Conservation (phyloP, 2,888 invertebrate genomes). For the Pocota personata region DNA sequence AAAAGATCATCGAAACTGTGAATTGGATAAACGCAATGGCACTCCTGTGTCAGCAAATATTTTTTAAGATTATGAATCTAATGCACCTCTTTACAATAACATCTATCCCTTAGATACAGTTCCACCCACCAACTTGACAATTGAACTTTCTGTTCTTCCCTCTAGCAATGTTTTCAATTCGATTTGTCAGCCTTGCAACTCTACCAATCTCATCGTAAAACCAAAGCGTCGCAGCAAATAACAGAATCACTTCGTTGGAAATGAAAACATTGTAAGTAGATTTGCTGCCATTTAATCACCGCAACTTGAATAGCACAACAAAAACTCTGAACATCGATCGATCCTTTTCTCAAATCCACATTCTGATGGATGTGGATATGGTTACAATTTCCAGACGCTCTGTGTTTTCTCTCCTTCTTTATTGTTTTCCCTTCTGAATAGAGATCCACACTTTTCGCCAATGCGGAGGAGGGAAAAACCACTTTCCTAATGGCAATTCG, state of each 20-base stretch:
- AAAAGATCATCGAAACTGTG: background rate
- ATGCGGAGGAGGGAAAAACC: background rate
- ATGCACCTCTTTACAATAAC: background rate
- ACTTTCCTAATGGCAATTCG: slow-evolving; percentile 49
- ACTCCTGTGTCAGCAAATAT: background rate
- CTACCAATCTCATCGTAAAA: slow-evolving; percentile 33
- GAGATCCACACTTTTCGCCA: background rate
- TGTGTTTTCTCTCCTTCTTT: background rate
- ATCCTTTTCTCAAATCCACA: slow-evolving; percentile 49
- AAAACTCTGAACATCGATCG: slow-evolving; percentile 51
- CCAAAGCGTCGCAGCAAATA: slow-evolving; percentile 32
- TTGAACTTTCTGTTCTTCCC: background rate
- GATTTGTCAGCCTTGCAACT: background rate
- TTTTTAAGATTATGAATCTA: background rate
- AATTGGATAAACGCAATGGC: background rate
- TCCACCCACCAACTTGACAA: background rate
- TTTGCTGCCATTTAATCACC: slow-evolving; percentile 71
- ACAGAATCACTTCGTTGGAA: slow-evolving; percentile 50
- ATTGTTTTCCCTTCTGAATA: slow-evolving; percentile 26
- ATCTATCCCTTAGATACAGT: background rate
- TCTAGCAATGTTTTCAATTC: background rate
- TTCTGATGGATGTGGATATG: slow-evolving; percentile 61
- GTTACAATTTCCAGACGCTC: slow-evolving; percentile 36
- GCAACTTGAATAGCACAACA: slow-evolving; percentile 38
- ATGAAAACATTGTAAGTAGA: slow-evolving; percentile 68